Evolutionary conservation across 2,888 invertebrate species (phyloP), one percentile per base, ranked within the genome.

Genomic region (Anaspis maculata): DNA sequence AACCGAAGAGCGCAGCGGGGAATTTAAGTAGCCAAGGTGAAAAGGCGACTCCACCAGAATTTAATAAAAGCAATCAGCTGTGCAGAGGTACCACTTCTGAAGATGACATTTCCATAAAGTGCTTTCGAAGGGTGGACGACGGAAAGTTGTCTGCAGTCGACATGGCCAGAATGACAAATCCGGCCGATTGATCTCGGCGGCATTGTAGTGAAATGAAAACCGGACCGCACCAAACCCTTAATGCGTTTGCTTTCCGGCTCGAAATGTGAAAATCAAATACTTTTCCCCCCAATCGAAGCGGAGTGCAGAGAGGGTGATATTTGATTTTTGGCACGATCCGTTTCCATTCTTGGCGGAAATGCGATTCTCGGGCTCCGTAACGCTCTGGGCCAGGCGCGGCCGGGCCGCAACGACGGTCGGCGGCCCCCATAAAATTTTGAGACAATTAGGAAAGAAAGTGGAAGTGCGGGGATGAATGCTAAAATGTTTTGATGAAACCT

Each of bases 121-220:
- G 12, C 25, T 26, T 30, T 33, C 12, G 25, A 30, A 26, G 30
- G 24, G 33, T n/a, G n/a, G n/a, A n/a, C n/a, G n/a, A n/a, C 37
- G 30, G 37, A 37, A 32, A 32, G 32, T 31, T 25, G 27, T 37
- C 40, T 43, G 40, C 35, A 35, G 16, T 25, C 35, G 38, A 43
- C 43, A 41, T 30, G 37, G 33, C 33, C 30, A 36, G 44, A 44
- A 46, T 46, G 44, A 44, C 44, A 44, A 46, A 46, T 42, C 27
- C 37, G 25, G 15, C 25, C 42, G 39, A 44, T 41, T 46, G 44
- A 41, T 44, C 36, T 37, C 27, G 30, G 16, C 22, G 26, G 41
- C 32, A 42, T 42, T 42, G 44, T 38, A 32, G 24, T 37, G 40
- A 32, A 37, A 33, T 40, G 34, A 37, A 37, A 45, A 42, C 37